Percentiles rank a stretch among this genome's conserved stretches.
These are phyloP conservation scores for Erinaceus europaeus DNA, from an alignment of 2,113 vertebrate genomes.

Conservation along the genomic window DNA sequence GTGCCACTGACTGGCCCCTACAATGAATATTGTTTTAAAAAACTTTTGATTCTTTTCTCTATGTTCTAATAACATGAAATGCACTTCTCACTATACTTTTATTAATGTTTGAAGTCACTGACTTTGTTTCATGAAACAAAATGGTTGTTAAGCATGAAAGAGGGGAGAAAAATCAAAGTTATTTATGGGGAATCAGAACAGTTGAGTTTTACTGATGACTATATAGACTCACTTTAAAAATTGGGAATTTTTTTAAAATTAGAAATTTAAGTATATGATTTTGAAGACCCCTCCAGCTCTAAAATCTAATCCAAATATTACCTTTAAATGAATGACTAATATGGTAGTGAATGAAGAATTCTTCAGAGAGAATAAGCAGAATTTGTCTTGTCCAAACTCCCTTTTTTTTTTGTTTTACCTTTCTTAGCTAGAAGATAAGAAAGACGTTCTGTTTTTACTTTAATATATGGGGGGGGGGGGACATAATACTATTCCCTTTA, in stretches of 20 bases:
- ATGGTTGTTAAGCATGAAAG: background rate
- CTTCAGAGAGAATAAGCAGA: background rate
- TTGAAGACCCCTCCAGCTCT: background rate
- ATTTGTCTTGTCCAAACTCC: background rate
- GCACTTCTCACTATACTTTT: background rate
- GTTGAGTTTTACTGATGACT: background rate
- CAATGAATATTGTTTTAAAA: background rate
- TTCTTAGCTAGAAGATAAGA: background rate
- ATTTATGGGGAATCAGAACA: background rate
- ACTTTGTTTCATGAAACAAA: background rate
- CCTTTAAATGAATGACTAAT: background rate
- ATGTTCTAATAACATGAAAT: no score
- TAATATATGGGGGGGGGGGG: background rate
- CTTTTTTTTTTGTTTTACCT: background rate
- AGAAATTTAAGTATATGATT: background rate
- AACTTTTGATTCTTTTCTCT: background rate
- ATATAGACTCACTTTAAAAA: background rate
- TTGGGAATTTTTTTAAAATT: background rate
- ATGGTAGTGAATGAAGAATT: background rate
- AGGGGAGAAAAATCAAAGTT: background rate
- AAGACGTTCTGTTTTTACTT: background rate
- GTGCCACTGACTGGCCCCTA: no score
- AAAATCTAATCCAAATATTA: background rate
- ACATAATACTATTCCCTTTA: constrained; percentile 8
- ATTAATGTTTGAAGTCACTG: background rate